These are phyloP conservation scores for Enoplosus armatus DNA, from an alignment of 2,797 vertebrate species.

Conservation along the genomic window DNA sequence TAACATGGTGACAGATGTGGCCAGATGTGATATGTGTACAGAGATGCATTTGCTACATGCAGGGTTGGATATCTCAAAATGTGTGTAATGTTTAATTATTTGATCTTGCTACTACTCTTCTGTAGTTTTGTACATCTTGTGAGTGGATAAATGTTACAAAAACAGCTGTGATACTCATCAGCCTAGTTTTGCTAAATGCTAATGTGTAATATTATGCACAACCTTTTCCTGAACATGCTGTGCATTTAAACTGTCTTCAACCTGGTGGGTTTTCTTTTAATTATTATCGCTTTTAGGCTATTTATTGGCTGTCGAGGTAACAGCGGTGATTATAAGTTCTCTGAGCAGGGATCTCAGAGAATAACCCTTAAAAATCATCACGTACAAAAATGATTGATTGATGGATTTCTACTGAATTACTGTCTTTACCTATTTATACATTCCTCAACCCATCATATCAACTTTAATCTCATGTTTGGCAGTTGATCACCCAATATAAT, in stretches of 20 bases:
- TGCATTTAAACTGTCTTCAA: slow-evolving; percentile 19
- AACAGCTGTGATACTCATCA: slow-evolving; percentile 15
- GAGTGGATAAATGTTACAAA: slow-evolving; percentile 20
- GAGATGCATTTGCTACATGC: too few relatives aligned
- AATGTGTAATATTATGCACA: slow-evolving; percentile 16
- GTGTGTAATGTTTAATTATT: not conserved
- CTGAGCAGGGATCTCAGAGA: slow-evolving; percentile 2
- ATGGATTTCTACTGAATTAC: too few relatives aligned
- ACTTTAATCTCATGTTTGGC: too few relatives aligned
- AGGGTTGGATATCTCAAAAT: not conserved
- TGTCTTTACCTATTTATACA: too few relatives aligned
- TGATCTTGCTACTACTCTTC: too few relatives aligned
- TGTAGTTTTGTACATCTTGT: not conserved
- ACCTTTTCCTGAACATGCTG: slow-evolving; percentile 28
- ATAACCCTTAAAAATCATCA: slow-evolving; percentile 19
- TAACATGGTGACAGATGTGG: not conserved
- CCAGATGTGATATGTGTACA: slow-evolving; percentile 4
- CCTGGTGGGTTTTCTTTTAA: slow-evolving; percentile 21
- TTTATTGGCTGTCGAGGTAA: slow-evolving; percentile 23
- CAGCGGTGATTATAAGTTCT: slow-evolving; percentile 26
- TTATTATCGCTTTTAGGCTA: slow-evolving; percentile 27
- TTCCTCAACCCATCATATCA: not conserved
- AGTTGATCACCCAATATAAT: not conserved
- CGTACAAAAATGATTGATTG: too few relatives aligned
- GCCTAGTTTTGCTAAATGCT: slow-evolving; percentile 6